Base-by-base conservation (phyloP, 2,113 vertebrate species). In the Bettongia penicillata region DNA sequence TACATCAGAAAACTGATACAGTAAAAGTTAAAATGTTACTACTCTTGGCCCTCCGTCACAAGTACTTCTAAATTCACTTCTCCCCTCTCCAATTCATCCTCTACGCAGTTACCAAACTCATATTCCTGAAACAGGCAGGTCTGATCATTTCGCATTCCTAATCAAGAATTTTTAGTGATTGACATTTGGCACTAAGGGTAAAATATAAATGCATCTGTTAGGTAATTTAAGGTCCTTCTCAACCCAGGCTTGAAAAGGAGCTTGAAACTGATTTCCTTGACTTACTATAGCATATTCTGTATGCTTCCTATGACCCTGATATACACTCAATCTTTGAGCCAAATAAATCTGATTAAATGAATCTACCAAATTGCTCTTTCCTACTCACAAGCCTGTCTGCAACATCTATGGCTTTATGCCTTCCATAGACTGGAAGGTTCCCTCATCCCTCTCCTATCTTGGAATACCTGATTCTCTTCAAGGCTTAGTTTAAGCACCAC, bases 11-110 rank as follows among this genome's bases (percentile, higher is more conserved):
- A 31, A 28, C 0, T 94, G 47, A 90, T 16, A 68, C 77, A 43
- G 22, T 31, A 61, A 49, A 0, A 91, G 7, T 48, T 89, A 91
- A 48, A 49, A 61, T 95, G 97, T 51, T 51, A 51, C 94, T 93
- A 94, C 28, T 95, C 28, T 84, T 93, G 89, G 91, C 14, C 51
- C 91, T 92, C 53, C 90, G 48, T 94, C 61, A n/a, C 12, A 68
- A 43, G 49, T 3, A 53, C 31, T n/a, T 2, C 68, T 37, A 77
- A 77, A n/a, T n/a, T 77, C 37, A 1, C n/a, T n/a, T 77, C 68
- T 77, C 37, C 37, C 37, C n/a, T n/a, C 14, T 77, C 16, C 16
- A 77, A 77, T 77, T 16, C 11, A 8, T n/a, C 68, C 68, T n/a
- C 68, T n/a, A n/a, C 37, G n/a, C 68, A 77, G 5, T n/a, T n/a